phyloP scores from a whole-genome alignment of 2,113 vertebrate genomes.

The Emydocephalus ijimae region DNA sequence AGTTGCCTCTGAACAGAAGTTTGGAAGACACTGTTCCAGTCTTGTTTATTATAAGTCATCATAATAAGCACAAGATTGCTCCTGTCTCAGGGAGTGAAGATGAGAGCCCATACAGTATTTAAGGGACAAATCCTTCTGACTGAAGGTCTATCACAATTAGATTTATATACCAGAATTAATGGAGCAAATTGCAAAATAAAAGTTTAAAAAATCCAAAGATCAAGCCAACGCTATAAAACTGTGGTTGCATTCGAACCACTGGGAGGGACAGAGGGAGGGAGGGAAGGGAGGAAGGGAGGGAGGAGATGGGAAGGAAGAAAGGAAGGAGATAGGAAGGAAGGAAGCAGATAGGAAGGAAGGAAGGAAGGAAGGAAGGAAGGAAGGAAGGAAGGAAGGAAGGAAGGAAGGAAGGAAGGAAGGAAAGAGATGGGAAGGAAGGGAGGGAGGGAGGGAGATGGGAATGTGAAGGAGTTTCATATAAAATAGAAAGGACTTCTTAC shows the following conservation, averaged over 20 bases:
- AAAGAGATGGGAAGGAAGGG: not conserved
- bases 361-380: not conserved
- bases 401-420: not conserved
- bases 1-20: not conserved
- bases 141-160: not conserved
- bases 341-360: no score
- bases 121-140: not conserved
- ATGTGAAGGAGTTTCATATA: not conserved
- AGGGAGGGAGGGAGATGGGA: not conserved
- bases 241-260: no score
- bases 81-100: not conserved
- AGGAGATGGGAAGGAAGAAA: no score
- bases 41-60: not conserved
- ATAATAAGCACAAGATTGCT: not conserved
- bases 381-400: not conserved
- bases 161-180: not conserved
- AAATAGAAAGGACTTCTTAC: constrained; percentile 69
- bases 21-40: not conserved
- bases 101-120: not conserved
- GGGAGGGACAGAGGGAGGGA: no score
- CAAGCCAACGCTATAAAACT: not conserved
- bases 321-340: no score
- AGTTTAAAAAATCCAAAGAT: not conserved
- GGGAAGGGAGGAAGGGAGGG: fast-evolving
- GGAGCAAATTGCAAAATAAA: not conserved